A percentile compares a stretch with the other conserved stretches of the same genome.
phyloP scores from a whole-genome alignment of 2,888 invertebrate genomes.

The Carpatolechia fugitivella region DNA sequence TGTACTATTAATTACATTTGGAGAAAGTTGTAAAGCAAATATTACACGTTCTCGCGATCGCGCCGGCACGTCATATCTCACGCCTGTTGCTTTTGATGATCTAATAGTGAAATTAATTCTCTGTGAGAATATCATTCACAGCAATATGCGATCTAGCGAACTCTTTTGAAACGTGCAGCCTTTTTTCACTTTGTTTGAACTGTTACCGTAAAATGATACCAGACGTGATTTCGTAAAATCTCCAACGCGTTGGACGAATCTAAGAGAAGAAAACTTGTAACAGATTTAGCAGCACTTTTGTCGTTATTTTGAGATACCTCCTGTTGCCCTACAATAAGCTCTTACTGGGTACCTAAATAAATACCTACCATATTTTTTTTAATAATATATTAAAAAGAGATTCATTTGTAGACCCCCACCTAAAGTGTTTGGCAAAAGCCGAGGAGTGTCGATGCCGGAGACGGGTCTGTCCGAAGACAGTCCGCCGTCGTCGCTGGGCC shows the following conservation, averaged over 20 bases:
- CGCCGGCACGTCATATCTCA: slow-evolving; percentile 4
- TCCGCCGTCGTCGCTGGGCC: slow-evolving; percentile 69
- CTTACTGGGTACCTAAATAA: no score
- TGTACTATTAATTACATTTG: slow-evolving; percentile 3
- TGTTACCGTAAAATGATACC: no score
- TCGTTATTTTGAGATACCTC: no score
- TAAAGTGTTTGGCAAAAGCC: slow-evolving; percentile 79
- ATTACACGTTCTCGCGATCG: slow-evolving; percentile 4
- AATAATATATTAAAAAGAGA: neutral
- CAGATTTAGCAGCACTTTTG: no score
- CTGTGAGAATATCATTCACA: neutral
- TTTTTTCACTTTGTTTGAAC: no score
- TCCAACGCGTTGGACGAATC: no score
- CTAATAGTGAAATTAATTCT: slow-evolving; percentile 8
- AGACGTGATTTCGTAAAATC: no score
- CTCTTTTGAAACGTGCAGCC: no score
- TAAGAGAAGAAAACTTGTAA: no score
- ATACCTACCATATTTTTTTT: no score
- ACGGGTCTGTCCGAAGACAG: slow-evolving; percentile 75
- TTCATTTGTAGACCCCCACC: slow-evolving; percentile 77
- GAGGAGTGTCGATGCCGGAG: slow-evolving; percentile 78
- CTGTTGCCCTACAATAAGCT: no score
- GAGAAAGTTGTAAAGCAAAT: slow-evolving; percentile 2
- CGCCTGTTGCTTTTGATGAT: slow-evolving; percentile 7
- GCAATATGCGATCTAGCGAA: neutral